phyloP scores from a whole-genome alignment of 1,140 invertebrate species.

The Pseudoatta argentina region DNA sequence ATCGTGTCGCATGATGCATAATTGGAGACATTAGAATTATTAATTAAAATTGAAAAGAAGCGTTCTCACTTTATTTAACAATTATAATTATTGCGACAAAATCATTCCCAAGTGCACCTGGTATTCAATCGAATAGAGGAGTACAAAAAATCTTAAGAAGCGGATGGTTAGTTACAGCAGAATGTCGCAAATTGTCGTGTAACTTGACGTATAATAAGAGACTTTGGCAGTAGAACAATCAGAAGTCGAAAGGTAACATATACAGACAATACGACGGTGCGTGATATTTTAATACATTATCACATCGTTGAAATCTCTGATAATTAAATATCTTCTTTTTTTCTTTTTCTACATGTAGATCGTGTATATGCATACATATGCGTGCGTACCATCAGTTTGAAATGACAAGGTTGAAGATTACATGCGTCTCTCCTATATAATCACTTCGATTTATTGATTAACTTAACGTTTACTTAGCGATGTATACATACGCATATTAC shows the following conservation, averaged over 20 bases:
- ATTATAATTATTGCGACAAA: constrained; percentile 57
- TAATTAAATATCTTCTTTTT: constrained; percentile 50
- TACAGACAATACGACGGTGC: constrained; percentile 60
- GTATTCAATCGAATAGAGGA: constrained; percentile 62
- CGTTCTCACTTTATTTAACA: constrained; percentile 68
- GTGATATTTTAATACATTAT: constrained; percentile 67
- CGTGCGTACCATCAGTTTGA: constrained; percentile 30
- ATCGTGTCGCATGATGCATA: constrained; percentile 36
- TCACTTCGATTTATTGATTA: constrained; percentile 25
- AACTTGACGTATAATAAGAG: constrained; percentile 67
- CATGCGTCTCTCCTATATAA: constrained; percentile 40
- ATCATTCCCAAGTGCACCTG: constrained; percentile 63
- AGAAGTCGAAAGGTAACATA: constrained; percentile 68
- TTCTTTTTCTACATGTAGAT: constrained; percentile 48
- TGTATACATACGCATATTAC: constrained; percentile 3
- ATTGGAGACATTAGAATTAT: constrained; percentile 39
- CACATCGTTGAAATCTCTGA: constrained; percentile 64
- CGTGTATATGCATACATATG: constrained; percentile 30
- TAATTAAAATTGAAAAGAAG: constrained; percentile 69
- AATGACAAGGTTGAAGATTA: constrained; percentile 55
- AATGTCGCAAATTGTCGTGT: constrained; percentile 59
- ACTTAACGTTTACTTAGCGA: constrained; percentile 27
- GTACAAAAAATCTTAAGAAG: constrained; percentile 72
- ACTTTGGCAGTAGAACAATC: constrained; percentile 76
- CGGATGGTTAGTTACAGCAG: constrained; percentile 63